Percentiles rank a stretch among this genome's conserved stretches.
These are phyloP conservation scores for Lacerta viridis DNA, from an alignment of 2,797 vertebrate species.

Conservation along the genomic window DNA sequence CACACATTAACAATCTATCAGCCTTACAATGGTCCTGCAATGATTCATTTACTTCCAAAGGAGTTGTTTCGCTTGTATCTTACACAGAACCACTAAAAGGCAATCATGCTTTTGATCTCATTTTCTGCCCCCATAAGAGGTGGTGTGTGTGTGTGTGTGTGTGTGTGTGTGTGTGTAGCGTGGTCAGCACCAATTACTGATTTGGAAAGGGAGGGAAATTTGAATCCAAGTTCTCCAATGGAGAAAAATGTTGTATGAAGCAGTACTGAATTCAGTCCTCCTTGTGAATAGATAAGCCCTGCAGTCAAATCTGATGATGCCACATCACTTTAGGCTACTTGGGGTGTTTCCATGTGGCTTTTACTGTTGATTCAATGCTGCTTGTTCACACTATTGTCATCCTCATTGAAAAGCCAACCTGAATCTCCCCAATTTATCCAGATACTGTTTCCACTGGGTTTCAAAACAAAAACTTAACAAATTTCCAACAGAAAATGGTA, in stretches of 20 bases:
- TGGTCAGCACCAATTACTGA: neutral
- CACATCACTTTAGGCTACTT: neutral
- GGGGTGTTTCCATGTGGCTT: neutral
- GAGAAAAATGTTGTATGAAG: too few species aligned
- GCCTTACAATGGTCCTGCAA: neutral
- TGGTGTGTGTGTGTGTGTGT: too few species aligned
- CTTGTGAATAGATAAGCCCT: neutral
- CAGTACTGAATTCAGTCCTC: neutral
- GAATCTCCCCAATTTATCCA: too few species aligned
- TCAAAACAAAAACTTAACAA: too few species aligned
- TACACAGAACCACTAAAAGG: neutral
- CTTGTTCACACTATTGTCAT: too few species aligned
- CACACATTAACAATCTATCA: neutral
- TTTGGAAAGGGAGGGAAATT: too few species aligned
- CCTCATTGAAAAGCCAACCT: too few species aligned
- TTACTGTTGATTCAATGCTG: too few species aligned
- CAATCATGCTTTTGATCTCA: neutral
- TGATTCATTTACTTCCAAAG: neutral
- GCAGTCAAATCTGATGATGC: neutral
- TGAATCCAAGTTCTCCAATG: neutral
- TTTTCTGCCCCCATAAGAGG: neutral
- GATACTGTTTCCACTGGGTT: too few species aligned
- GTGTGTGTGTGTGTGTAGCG: fast-evolving
- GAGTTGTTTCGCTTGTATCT: neutral
- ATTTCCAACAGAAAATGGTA: too few species aligned